Evolutionary conservation across 2,797 vertebrate genomes (phyloP).

Genomic region (Macroramphosus scolopax): DNA sequence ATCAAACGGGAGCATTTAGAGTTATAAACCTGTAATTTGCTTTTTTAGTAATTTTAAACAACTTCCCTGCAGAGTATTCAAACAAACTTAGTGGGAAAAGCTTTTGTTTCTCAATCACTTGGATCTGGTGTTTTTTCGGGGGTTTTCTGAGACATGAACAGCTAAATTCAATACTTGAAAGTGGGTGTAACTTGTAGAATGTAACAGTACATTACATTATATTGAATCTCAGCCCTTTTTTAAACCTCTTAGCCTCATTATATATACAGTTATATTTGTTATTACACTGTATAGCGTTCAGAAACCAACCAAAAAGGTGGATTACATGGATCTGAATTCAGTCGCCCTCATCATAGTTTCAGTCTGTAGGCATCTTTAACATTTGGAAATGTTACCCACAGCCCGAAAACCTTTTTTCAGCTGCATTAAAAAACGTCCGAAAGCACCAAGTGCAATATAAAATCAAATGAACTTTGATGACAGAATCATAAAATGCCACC

Average conservation of each 20-base stretch:
- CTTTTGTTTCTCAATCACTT: not conserved
- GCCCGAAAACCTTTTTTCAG: not conserved
- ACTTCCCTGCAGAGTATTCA: conserved; percentile 7
- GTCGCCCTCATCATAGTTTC: too few species aligned
- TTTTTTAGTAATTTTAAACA: conserved; percentile 13
- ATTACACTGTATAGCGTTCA: too few species aligned
- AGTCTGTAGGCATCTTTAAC: conserved; percentile 1
- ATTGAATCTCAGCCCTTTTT: too few species aligned
- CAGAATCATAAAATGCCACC: conserved; percentile 29
- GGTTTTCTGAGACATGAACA: too few species aligned
- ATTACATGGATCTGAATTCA: too few species aligned
- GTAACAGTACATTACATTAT: too few species aligned
- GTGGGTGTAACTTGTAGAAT: too few species aligned
- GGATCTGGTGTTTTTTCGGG: not conserved
- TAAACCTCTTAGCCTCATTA: too few species aligned
- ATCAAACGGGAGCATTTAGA: conserved; percentile 25
- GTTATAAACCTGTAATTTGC: conserved; percentile 28
- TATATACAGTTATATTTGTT: too few species aligned
- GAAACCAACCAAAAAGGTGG: too few species aligned
- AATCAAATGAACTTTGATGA: conserved; percentile 16
- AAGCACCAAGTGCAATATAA: not conserved
- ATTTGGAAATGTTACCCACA: not conserved
- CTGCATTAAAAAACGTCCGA: too few species aligned
- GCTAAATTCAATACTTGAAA: too few species aligned
- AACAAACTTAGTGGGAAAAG: conserved; percentile 7